These are phyloP conservation scores for Abrostola tripartita DNA, from an alignment of 2,888 invertebrate species.

Conservation along the genomic window DNA sequence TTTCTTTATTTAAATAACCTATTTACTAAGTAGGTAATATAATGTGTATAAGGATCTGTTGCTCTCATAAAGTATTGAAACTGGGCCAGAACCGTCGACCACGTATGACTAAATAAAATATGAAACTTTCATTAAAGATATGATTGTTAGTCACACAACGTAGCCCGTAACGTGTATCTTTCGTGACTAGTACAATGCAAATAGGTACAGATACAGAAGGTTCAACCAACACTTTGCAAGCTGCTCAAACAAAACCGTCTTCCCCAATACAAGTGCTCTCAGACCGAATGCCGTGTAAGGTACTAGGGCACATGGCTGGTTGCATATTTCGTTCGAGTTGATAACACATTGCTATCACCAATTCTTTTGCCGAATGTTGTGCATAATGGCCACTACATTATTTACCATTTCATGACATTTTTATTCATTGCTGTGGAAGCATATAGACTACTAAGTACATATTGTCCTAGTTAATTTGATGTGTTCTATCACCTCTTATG, in stretches of 20 bases:
- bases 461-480: not conserved
- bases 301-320: too few relatives aligned
- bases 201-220: not conserved
- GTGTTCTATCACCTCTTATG: not conserved
- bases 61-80: conserved; percentile 24
- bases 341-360: too few relatives aligned
- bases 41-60: not conserved
- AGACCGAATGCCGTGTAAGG: too few relatives aligned
- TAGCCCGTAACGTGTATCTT: conserved; percentile 28
- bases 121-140: conserved; percentile 42
- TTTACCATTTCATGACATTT: too few relatives aligned
- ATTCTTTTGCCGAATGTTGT: too few relatives aligned
- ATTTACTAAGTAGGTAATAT: too few relatives aligned
- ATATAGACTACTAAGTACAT: too few relatives aligned
- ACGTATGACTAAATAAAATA: conserved; percentile 26
- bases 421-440: too few relatives aligned
- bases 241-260: not conserved
- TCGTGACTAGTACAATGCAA: conserved; percentile 7
- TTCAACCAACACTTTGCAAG: not conserved
- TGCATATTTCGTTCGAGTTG: too few relatives aligned
- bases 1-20: too few relatives aligned
- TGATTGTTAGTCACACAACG: conserved; percentile 42
- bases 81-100: conserved; percentile 26
- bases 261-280: conserved; percentile 1
- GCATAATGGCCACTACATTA: too few relatives aligned